Evolutionary conservation across 1,140 invertebrate species (phyloP).

Genomic region (Ladona fulva): DNA sequence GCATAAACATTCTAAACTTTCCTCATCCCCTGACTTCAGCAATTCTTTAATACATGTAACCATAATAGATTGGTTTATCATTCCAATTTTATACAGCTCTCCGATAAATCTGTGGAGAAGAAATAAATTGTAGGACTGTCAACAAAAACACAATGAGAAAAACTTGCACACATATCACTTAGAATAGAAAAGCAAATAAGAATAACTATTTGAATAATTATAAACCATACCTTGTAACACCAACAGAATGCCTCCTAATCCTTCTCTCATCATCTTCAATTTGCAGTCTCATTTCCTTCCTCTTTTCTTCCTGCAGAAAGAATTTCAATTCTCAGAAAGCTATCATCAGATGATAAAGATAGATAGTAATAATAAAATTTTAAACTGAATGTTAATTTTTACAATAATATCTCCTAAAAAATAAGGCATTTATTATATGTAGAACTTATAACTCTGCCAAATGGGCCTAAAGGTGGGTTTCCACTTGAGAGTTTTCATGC

Average conservation of each 20-base stretch:
- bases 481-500: too few relatives aligned
- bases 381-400: too few relatives aligned
- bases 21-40: constrained; percentile 70
- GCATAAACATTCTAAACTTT: constrained; percentile 87
- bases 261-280: constrained; percentile 64
- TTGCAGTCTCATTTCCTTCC: constrained; percentile 56
- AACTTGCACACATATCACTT: constrained; percentile 41
- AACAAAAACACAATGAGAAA: constrained; percentile 11
- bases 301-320: constrained; percentile 48
- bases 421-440: too few relatives aligned
- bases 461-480: too few relatives aligned
- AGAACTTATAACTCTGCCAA: too few relatives aligned
- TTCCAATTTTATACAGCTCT: constrained; percentile 85
- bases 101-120: constrained; percentile 59
- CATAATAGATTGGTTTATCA: constrained; percentile 87
- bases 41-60: constrained; percentile 72
- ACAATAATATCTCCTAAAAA: too few relatives aligned
- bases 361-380: too few relatives aligned
- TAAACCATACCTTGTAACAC: constrained; percentile 62
- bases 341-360: too few relatives aligned
- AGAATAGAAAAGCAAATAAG: too few relatives aligned
- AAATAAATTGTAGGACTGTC: too few relatives aligned
- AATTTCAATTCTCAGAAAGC: too few relatives aligned
- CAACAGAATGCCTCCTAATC: constrained; percentile 70
- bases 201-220: constrained; percentile 12